Conservation (phyloP, 2,888 invertebrate species). For the Hirtodrosophila duncani region DNA sequence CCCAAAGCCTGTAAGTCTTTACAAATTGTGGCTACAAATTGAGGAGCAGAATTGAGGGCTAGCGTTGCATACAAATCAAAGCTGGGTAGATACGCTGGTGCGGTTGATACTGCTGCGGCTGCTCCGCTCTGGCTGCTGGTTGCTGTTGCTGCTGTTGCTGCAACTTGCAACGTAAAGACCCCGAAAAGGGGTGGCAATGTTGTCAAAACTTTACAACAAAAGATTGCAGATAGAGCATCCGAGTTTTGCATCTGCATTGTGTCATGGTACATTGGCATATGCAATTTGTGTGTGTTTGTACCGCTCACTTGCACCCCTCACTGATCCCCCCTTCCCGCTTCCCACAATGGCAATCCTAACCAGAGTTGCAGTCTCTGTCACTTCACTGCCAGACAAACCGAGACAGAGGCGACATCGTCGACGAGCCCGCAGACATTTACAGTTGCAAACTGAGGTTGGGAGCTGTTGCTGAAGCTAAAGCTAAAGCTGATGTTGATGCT, state of each 20-base stretch:
- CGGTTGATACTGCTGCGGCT: no score
- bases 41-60: not conserved
- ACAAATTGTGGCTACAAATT: conserved; percentile 50
- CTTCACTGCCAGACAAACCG: not conserved
- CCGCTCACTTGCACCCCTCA: no score
- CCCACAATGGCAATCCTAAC: no score
- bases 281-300: no score
- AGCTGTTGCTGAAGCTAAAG: conserved; percentile 24
- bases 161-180: no score
- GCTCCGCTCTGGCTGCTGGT: no score
- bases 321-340: no score
- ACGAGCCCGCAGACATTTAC: conserved; percentile 47
- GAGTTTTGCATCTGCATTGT: conserved; percentile 21
- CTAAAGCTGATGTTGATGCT: no score
- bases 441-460: conserved; percentile 26
- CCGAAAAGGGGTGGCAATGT: conserved; percentile 50
- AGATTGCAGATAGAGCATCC: conserved; percentile 48
- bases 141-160: no score
- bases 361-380: not conserved
- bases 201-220: conserved; percentile 61
- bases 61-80: conserved; percentile 31
- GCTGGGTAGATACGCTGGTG: conserved; percentile 13
- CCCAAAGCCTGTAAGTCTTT: conserved; percentile 14
- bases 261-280: conserved; percentile 12
- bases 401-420: not conserved